phyloP scores from a whole-genome alignment of 2,888 invertebrate species.

The Clitarchus hookeri region DNA sequence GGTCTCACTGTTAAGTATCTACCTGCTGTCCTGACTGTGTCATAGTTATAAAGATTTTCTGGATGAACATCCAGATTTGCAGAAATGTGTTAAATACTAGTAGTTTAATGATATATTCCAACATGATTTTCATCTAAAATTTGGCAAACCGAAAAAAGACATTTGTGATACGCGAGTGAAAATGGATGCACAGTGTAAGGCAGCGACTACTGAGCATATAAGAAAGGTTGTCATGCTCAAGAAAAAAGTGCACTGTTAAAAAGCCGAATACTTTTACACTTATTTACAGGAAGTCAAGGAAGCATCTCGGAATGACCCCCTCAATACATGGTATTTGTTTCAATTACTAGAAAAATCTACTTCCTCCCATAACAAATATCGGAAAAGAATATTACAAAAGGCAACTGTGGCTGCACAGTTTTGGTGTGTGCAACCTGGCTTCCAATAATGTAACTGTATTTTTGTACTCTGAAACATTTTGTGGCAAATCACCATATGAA shows the following conservation, averaged over 20 bases:
- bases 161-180: conserved; percentile 20
- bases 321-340: too few relatives aligned
- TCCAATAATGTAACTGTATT: too few relatives aligned
- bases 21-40: conserved; percentile 25
- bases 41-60: conserved; percentile 22
- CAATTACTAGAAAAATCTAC: too few relatives aligned
- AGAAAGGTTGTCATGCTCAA: conserved; percentile 16
- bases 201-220: background rate
- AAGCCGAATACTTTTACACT: conserved; percentile 11
- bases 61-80: conserved; percentile 10
- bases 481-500: too few relatives aligned
- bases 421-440: too few relatives aligned
- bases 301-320: too few relatives aligned
- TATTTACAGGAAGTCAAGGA: conserved; percentile 19
- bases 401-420: too few relatives aligned
- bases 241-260: conserved; percentile 5
- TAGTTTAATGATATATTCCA: conserved; percentile 26
- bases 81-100: conserved; percentile 21
- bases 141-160: conserved; percentile 23
- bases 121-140: conserved; percentile 27
- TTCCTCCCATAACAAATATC: too few relatives aligned
- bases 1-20: conserved; percentile 24
- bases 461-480: too few relatives aligned
- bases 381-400: too few relatives aligned
- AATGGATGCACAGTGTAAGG: conserved; percentile 27